Evolutionary conservation across 2,113 vertebrate genomes (phyloP).

Genomic region (Atractosteus spatula): DNA sequence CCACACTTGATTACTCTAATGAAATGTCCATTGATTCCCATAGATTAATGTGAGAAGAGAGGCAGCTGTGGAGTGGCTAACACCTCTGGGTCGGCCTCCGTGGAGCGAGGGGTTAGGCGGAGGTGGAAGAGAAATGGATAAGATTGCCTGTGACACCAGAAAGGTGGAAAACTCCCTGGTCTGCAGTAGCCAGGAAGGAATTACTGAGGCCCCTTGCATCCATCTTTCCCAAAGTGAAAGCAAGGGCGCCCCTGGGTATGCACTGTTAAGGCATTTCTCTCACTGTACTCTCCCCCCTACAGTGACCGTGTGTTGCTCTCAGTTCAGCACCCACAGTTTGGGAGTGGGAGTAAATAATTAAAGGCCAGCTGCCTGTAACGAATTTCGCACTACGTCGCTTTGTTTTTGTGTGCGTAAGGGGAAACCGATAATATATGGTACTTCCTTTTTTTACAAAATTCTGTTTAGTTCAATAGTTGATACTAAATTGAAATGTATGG

Average conservation of each 20-base stretch:
- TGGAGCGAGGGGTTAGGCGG: slow-evolving; percentile 16
- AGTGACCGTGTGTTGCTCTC: neutral
- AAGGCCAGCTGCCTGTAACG: no score
- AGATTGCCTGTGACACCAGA: slow-evolving; percentile 21
- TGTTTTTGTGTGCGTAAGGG: no score
- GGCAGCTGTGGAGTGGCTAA: slow-evolving; percentile 70
- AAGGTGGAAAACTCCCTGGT: slow-evolving; percentile 17
- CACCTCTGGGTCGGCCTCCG: slow-evolving; percentile 67
- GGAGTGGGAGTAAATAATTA: no score
- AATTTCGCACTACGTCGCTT: no score
- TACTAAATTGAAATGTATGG: no score
- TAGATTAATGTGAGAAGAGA: slow-evolving; percentile 80
- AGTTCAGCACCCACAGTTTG: neutral
- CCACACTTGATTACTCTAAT: slow-evolving; percentile 81
- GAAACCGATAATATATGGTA: no score
- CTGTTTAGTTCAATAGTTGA: no score
- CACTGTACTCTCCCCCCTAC: neutral
- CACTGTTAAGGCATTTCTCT: no score
- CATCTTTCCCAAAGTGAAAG: neutral
- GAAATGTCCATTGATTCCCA: slow-evolving; percentile 81
- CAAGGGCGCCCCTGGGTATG: no score
- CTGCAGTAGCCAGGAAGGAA: neutral
- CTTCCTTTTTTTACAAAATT: no score
- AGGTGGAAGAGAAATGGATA: slow-evolving; percentile 22
- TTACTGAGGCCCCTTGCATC: neutral